A percentile compares a stretch with the other conserved stretches of the same genome.
Evolutionary conservation across 2,797 vertebrate genomes (phyloP).

Genomic region (Nannoperca australis): DNA sequence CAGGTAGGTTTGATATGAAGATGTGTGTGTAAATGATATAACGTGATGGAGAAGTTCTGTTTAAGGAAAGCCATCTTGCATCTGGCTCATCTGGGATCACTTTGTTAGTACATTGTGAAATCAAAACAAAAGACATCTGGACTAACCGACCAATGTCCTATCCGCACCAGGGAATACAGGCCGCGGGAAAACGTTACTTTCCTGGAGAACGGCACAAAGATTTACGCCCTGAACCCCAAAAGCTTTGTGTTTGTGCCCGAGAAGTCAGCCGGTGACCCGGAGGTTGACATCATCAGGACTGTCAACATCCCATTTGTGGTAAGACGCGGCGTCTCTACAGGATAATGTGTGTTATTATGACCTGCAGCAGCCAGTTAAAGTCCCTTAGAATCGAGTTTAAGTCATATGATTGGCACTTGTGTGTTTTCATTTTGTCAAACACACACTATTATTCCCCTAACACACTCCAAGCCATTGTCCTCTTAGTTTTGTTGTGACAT

Average conservation of each 20-base stretch:
- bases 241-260: constrained; percentile 86
- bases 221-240: constrained; percentile 87
- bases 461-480: constrained; percentile 27
- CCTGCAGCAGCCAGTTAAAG: neutral
- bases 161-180: constrained; percentile 84
- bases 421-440: constrained; percentile 1
- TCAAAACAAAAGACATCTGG: constrained; percentile 52
- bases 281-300: constrained; percentile 82
- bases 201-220: constrained; percentile 87
- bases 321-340: constrained; percentile 50
- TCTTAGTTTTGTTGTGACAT: constrained; percentile 28
- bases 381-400: neutral
- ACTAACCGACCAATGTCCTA: constrained; percentile 25
- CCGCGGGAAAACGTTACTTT: constrained; percentile 87
- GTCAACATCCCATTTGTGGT: constrained; percentile 88
- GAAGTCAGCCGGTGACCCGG: constrained; percentile 84
- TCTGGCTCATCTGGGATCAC: constrained; percentile 11
- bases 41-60: neutral
- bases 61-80: constrained; percentile 11
- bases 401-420: constrained; percentile 16
- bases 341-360: constrained; percentile 24
- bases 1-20: constrained; percentile 73
- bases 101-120: constrained; percentile 24
- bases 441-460: neutral
- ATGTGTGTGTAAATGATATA: neutral